Evolutionary conservation across 2,888 invertebrate species (phyloP), one percentile per base, ranked within the genome.

Genomic region (Halocaridina rubra): DNA sequence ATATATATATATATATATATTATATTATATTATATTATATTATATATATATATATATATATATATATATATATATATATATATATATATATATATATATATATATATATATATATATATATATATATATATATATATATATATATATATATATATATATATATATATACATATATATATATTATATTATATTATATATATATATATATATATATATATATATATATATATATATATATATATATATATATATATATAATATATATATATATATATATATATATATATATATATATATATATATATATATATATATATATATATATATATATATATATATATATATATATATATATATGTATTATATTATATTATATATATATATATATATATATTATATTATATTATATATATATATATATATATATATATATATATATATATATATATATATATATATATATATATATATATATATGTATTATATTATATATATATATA

Each of bases 91-190:
- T n/a, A n/a, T n/a, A n/a, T n/a, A n/a, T n/a, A n/a, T n/a, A n/a
- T n/a, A n/a, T n/a, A n/a, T n/a, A n/a, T n/a, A n/a, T n/a, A n/a
- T n/a, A n/a, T n/a, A n/a, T n/a, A n/a, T n/a, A n/a, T n/a, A n/a
- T n/a, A n/a, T n/a, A 67, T 29, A 67, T 67, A 67, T 67, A 67
- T 67, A 67, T 67, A 67, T 67, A 67, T 67, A 67, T 71, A 67
- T 24, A 67, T 67, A 67, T 67, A 67, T 24, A 67, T 67, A 67
- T 67, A 67, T 67, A 67, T 29, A 67, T 67, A 67, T 67, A 67
- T 67, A 67, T 67, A 67, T 67, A 67, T 24, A 67, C 30, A 67
- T 67, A 67, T 30, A 71, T 71, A 71, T 71, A 71, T 71, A 71
- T 30, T 32, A 32, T 13, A 19, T 10, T 64, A 64, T 64, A 64